These are phyloP conservation scores for Scolopax mira DNA, from an alignment of 2,113 vertebrate species.

Conservation along the genomic window DNA sequence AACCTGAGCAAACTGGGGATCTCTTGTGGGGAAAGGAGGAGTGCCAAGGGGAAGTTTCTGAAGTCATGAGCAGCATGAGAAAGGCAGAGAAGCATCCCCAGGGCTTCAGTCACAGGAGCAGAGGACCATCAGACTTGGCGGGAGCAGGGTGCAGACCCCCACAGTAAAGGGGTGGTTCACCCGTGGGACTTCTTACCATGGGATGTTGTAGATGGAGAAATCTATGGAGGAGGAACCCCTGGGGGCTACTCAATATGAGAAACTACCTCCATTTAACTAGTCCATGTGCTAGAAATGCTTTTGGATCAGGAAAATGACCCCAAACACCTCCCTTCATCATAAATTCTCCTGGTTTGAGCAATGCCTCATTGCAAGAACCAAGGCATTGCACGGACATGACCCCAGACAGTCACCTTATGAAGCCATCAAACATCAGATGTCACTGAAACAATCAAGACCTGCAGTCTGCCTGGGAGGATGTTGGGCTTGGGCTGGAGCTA, in stretches of 20 bases:
- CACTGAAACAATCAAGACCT: background rate
- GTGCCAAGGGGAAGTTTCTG: background rate
- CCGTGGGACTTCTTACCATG: background rate
- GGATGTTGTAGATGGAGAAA: background rate
- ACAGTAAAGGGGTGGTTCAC: fast-evolving
- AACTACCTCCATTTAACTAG: background rate
- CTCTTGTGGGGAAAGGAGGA: background rate
- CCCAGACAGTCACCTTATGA: background rate
- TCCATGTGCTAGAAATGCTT: background rate
- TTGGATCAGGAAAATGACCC: background rate
- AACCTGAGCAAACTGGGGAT: background rate
- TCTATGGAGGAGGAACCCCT: background rate
- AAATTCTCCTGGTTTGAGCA: background rate
- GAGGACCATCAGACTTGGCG: background rate
- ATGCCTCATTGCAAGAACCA: background rate
- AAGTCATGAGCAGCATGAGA: background rate
- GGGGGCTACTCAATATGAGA: background rate
- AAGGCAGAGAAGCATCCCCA: background rate
- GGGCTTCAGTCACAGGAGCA: background rate
- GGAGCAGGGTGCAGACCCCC: background rate
- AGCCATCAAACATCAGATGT: fast-evolving
- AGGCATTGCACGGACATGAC: background rate
- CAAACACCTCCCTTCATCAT: background rate
- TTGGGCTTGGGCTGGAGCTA: background rate
- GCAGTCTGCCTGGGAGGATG: background rate